phyloP scores from a whole-genome alignment of 2,888 invertebrate genomes.

The Achlya flavicornis region DNA sequence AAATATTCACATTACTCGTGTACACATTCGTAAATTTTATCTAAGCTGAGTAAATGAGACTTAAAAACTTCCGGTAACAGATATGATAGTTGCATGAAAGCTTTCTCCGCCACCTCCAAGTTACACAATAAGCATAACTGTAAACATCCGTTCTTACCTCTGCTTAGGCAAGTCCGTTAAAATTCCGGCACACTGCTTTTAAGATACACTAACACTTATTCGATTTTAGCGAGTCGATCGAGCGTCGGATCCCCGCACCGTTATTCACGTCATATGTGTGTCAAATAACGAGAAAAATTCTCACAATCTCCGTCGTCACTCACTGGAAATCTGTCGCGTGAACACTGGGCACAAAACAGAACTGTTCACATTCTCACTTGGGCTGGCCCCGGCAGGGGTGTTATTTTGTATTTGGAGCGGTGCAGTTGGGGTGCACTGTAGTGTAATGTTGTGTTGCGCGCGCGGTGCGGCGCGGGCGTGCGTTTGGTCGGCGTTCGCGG shows the following conservation, averaged over 20 bases:
- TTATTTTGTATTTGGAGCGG: constrained; percentile 49
- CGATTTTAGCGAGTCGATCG: constrained; percentile 79
- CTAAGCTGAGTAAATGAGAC: constrained; percentile 9
- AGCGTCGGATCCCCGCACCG: constrained; percentile 75
- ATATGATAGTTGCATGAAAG: constrained; percentile 46
- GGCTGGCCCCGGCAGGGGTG: constrained; percentile 11
- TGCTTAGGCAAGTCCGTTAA: constrained; percentile 80
- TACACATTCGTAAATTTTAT: neutral
- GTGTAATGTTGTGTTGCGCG: constrained; percentile 44
- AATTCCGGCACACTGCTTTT: constrained; percentile 77
- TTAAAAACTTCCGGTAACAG: constrained; percentile 38
- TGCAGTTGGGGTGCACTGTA: constrained; percentile 50
- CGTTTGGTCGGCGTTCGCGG: constrained; percentile 26
- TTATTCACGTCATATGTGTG: constrained; percentile 81
- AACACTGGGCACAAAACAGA: constrained; percentile 65
- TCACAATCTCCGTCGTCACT: constrained; percentile 56
- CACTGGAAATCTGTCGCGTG: constrained; percentile 33
- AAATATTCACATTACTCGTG: constrained; percentile 1
- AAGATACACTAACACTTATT: constrained; percentile 76
- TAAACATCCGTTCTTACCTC: constrained; percentile 80
- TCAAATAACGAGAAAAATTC: constrained; percentile 73
- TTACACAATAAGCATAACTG: constrained; percentile 81
- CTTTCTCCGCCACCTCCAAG: constrained; percentile 61
- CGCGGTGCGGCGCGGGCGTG: constrained; percentile 41
- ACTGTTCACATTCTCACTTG: constrained; percentile 54